A percentile compares a stretch with the other conserved stretches of the same genome.
These are phyloP conservation scores for Chrysolina americana DNA, from an alignment of 2,888 invertebrate species.

Conservation along the genomic window DNA sequence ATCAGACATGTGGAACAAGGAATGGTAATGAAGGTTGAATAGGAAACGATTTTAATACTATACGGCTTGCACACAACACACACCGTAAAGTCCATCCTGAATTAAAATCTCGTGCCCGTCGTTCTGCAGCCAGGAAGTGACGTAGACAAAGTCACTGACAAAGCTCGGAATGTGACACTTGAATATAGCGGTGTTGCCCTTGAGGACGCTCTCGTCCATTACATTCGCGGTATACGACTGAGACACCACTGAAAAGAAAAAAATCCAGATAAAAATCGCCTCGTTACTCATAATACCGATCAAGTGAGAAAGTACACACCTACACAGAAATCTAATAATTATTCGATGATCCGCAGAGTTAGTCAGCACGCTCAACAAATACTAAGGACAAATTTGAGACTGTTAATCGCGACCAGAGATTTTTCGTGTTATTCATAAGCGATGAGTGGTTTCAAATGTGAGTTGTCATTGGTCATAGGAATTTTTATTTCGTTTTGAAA, in stretches of 20 bases:
- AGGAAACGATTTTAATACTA: not conserved
- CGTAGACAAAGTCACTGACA: conserved; percentile 90
- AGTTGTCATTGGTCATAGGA: too few relatives aligned
- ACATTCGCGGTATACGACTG: conserved; percentile 92
- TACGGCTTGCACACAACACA: conserved; percentile 25
- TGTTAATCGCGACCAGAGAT: too few relatives aligned
- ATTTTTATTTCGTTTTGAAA: too few relatives aligned
- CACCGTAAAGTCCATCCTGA: conserved; percentile 48
- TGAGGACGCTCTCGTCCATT: conserved; percentile 92
- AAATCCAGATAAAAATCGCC: conserved; percentile 34
- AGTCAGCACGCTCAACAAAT: too few relatives aligned
- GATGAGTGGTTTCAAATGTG: too few relatives aligned
- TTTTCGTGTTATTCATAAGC: too few relatives aligned
- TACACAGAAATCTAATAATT: not conserved
- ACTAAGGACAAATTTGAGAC: too few relatives aligned
- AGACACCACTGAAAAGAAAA: conserved; percentile 84
- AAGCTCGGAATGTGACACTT: conserved; percentile 96
- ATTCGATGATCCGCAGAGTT: too few relatives aligned
- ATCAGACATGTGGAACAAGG: not conserved
- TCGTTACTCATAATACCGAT: conserved; percentile 2
- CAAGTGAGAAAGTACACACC: not conserved
- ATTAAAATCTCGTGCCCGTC: conserved; percentile 71
- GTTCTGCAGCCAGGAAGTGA: conserved; percentile 89
- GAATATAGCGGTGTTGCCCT: conserved; percentile 91
- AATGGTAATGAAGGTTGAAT: not conserved